These are phyloP conservation scores for Ceyx melanurus DNA, from an alignment of 2,113 vertebrate genomes.

Conservation along the genomic window DNA sequence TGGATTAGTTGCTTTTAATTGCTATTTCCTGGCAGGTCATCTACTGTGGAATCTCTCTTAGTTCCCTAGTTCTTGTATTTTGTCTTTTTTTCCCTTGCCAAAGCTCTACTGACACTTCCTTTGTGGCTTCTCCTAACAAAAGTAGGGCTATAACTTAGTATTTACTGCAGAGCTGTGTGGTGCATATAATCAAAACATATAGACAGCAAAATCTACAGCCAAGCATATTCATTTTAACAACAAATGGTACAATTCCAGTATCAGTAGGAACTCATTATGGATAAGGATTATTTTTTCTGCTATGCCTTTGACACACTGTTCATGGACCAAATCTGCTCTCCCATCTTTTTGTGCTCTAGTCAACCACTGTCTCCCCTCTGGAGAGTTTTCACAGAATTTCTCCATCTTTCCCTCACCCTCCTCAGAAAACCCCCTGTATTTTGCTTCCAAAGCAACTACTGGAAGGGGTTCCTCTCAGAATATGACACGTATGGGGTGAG, in stretches of 20 bases:
- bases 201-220: slow-evolving; percentile 20
- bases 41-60: neutral
- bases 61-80: neutral
- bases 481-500: neutral
- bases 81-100: neutral
- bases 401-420: neutral
- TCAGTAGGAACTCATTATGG: neutral
- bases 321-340: neutral
- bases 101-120: neutral
- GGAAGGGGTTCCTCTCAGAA: neutral
- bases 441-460: neutral
- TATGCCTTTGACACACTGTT: neutral
- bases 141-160: neutral
- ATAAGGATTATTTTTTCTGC: neutral
- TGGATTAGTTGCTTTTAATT: neutral
- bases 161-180: slow-evolving; percentile 20
- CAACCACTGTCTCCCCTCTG: neutral
- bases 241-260: neutral
- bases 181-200: slow-evolving; percentile 34
- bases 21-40: neutral
- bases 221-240: neutral
- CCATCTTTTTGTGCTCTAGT: neutral
- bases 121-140: neutral
- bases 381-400: neutral
- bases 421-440: neutral